Evolutionary conservation across 2,888 invertebrate species (phyloP), one percentile per base, ranked within the genome.

Genomic region (Vannuccia rotundouncinata): DNA sequence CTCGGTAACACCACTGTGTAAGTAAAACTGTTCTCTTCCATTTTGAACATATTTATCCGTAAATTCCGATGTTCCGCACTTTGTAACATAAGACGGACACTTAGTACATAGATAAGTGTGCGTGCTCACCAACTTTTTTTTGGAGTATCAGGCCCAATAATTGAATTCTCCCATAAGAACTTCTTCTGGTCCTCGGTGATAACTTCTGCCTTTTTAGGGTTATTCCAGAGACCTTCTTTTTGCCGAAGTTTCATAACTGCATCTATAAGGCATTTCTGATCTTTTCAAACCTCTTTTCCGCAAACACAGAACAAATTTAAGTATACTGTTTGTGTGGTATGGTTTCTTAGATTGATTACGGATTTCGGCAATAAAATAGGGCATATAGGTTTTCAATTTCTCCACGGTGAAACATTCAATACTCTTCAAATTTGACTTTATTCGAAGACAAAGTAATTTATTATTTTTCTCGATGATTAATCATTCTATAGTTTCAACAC

Each of bases 21-120:
- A 66, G 66, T 5, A 27, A 66, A 66, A 66, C 66, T 22, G 66
- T 66, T 66, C 66, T 66, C 5, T 66, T 66, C 10, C 25, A 66
- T 66, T 22, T 13, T 66, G 66, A 5, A 66, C 66, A 66, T 5
- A 66, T 66, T 27, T 22, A 66, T 66, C 66, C 66, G 22, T 27
- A 66, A 66, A 66, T 66, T 66, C 66, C 66, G 66, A 66, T 66
- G 66, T 66, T 66, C 66, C 66, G 22, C 66, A 27, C 66, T 66
- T 17, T 45, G 5, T 45, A 45, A 27, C 22, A 66, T 5, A 66
- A 66, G 66, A 66, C 66, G 17, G 22, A 13, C 66, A 66, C 66
- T 22, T 27, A 66, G 66, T 66, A 66, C 25, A 66, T 66, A 66
- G 66, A 66, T 22, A 27, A 66, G 66, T 66, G 25, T 66, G 66